Evolutionary conservation across 2,113 vertebrate species (phyloP).

Genomic region (Phaethornis superciliosus): DNA sequence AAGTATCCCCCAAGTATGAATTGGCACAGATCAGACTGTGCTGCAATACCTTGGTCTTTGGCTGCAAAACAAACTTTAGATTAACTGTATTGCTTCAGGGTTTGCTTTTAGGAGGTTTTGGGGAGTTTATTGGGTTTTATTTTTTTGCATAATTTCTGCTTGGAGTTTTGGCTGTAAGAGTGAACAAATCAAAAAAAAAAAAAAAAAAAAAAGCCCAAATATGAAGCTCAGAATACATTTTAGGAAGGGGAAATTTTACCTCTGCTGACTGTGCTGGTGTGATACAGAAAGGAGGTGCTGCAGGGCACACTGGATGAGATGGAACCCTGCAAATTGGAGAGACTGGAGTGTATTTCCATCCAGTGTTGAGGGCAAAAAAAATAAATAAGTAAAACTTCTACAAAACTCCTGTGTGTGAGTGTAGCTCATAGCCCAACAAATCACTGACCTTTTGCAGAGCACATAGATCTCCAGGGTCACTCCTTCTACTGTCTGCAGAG

Average conservation of each 20-base stretch:
- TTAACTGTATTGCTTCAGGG: not conserved
- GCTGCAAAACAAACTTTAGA: not conserved
- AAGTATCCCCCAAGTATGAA: not conserved
- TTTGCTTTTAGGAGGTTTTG: no score
- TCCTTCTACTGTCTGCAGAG: not conserved
- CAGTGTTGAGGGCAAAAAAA: not conserved
- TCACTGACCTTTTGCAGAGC: not conserved
- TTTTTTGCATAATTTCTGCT: not conserved
- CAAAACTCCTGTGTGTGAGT: not conserved
- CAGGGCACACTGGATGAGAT: not conserved
- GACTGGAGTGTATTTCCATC: not conserved
- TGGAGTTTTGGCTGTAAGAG: not conserved
- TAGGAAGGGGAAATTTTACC: not conserved
- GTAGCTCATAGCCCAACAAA: not conserved
- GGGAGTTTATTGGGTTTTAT: not conserved
- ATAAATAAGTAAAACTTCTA: no score
- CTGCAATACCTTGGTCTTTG: not conserved
- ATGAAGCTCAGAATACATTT: not conserved
- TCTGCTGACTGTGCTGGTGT: not conserved
- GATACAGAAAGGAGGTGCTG: not conserved
- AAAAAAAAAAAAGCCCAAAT: no score
- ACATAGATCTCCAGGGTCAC: rapidly evolving
- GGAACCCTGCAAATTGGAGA: not conserved
- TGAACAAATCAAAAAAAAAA: not conserved
- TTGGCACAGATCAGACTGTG: not conserved